Evolutionary conservation across 2,888 invertebrate species (phyloP), one percentile per base, ranked within the genome.

Genomic region (Melanargia galathea): DNA sequence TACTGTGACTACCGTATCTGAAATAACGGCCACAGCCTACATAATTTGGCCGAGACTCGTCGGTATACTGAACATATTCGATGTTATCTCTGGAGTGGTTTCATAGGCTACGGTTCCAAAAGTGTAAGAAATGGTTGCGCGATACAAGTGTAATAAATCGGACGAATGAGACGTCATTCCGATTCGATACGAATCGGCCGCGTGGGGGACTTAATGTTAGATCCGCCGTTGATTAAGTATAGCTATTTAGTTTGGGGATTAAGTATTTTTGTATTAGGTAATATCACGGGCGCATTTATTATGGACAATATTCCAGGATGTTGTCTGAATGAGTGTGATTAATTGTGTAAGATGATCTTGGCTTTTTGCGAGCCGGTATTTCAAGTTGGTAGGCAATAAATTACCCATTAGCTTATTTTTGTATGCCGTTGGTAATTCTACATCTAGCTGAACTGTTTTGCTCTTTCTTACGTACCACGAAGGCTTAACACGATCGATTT

Each of bases 131-230:
- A 70, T 72, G 69, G 69, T 69, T 60, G 68, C 73, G 74, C 76
- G 82, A 71, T 78, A 82, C 74, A 77, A 72, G 74, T 72, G 79
- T 76, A 82, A 87, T 86, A 89, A 87, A 87, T 87, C 82, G 86
- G 80, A 84, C 77, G 86, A 89, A 89, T 89, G 90, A 90, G 90
- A 87, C 85, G 89, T 90, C 90, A 87, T 80, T 78, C 75, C 80
- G 81, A 90, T 90, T 90, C 87, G 90, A 82, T 81, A 86, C 90
- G 90, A 80, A 79, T 82, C 80, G 81, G 76, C 73, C 68, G 78
- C 79, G 80, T 77, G 84, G 84, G 86, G 86, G 83, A 82, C 75
- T 80, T 80, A 79, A 82, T 83, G 83, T 82, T 74, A 76, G 81
- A 83, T 80, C 76, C 82, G 75, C 71, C 79, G 80, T 86, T 89